Base-by-base conservation (phyloP, 1,140 invertebrate species). In the Antheraea mylitta region DNA sequence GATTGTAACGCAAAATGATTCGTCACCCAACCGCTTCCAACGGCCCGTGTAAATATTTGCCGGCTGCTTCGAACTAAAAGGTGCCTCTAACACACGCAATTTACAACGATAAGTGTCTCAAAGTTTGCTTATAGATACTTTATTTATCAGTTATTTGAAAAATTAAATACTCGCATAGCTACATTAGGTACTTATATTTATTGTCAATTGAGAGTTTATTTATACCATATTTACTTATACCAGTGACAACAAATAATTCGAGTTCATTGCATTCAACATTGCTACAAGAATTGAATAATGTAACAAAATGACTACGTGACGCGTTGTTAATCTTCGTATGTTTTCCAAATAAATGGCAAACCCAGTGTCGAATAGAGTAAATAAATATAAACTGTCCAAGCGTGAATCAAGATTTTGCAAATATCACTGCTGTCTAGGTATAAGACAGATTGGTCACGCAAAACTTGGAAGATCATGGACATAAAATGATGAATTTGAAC, bases 11-110 rank as follows among this genome's bases (percentile, higher is more conserved):
- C 66, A 13, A 48, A 68, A 60, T 48, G 45, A 64, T 72, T 69
- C 42, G 67, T 66, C 71, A 66, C 38, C 59, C 42, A 18, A 45
- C 18, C 53, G 69, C 58, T 66, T 59, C 67, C 60, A 68, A 62
- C 60, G 70, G 77, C 69, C 64, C 70, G 53, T 62, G 77, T 80
- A 78, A 85, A 81, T 85, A 81, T 85, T 85, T 85, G 68, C 69
- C 68, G 66, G 66, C 71, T 65, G 22, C 68, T 69, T 68, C 78
- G 80, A 85, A 81, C 81, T 85, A 72, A 80, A 78, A 80, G 79
- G 78, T 79, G 77, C 83, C 83, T 81, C 80, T 62, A 62, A 70
- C 65, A 42, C 68, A 69, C 67, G 59, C 58, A 63, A 60, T 48
- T 48, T 67, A 38, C 66, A 70, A n/a, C 67, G 75, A 69, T 70